phyloP scores from a whole-genome alignment of 2,888 invertebrate species.

The Oscheius sp. region DNA sequence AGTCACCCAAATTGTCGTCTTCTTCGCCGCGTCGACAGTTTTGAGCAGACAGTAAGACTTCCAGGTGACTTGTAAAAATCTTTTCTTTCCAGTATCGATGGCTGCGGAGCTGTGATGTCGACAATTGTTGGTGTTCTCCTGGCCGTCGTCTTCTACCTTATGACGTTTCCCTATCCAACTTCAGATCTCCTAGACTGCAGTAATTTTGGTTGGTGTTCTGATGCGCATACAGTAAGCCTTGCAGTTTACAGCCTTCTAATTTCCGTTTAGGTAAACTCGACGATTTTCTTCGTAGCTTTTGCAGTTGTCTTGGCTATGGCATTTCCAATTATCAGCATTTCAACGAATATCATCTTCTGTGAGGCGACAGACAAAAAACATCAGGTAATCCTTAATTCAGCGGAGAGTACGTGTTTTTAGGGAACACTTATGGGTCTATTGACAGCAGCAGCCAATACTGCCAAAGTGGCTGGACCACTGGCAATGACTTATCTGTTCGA shows the following conservation, averaged over 20 bases:
- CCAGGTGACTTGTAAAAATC: neutral
- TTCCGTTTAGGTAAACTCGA: neutral
- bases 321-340: neutral
- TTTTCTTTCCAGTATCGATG: neutral
- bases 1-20: conserved; percentile 3
- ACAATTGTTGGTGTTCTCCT: conserved; percentile 11
- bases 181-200: neutral
- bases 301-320: neutral
- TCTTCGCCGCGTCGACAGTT: neutral
- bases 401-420: neutral
- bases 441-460: neutral
- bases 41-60: too few relatives aligned
- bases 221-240: neutral
- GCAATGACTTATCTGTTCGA: neutral
- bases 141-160: conserved; percentile 3
- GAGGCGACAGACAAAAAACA: neutral
- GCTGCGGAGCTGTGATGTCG: neutral
- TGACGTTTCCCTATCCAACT: neutral
- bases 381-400: neutral
- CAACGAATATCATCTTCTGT: conserved; percentile 15
- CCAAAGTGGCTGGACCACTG: neutral
- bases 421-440: conserved; percentile 9
- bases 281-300: neutral
- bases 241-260: neutral
- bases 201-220: neutral